Evolutionary conservation across 2,888 invertebrate genomes (phyloP), one percentile per base, ranked within the genome.

Genomic region (Diachrysia chrysitis): DNA sequence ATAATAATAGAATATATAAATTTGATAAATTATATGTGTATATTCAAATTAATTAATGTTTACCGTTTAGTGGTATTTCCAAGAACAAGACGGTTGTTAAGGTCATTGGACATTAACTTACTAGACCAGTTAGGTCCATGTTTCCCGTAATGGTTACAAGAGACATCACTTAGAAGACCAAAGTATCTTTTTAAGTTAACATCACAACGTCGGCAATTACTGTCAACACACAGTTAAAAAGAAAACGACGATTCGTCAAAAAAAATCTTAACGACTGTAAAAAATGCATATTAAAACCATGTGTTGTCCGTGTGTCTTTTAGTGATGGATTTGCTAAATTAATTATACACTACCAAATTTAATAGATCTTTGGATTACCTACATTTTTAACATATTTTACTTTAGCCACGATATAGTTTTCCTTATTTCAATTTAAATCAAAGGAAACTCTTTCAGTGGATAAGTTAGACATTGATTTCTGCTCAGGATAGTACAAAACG

Each of bases 81-180:
- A 69, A 67, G 79, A 85, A 85, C 68, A 70, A 76, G 51, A 69
- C 64, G 69, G 78, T 72, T 78, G 66, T 84, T 76, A 78, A 76
- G 69, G 51, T 74, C 56, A 76, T 75, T 62, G 74, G 81, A 63
- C 84, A 82, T 85, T 77, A 77, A 57, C 58, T 70, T 69, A 82
- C 82, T 77, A 69, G 76, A 85, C 83, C 78, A 76, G 85, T 84
- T 80, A 69, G 71, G 76, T 67, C 69, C 65, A 66, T 79, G 81
- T 77, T 83, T 82, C 76, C 78, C 78, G 63, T 73, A 78, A 78
- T 83, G 69, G 81, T 74, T 80, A 88, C 87, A 83, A 85, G 88
- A 87, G 81, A 90, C 89, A 86, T 83, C 85, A 89, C 85, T 87
- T 86, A 81, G 66, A 73, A 73, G 63, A 77, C 73, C 60, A 66